Conservation (phyloP, 1,140 invertebrate species). For the Lepidostoma basale region DNA sequence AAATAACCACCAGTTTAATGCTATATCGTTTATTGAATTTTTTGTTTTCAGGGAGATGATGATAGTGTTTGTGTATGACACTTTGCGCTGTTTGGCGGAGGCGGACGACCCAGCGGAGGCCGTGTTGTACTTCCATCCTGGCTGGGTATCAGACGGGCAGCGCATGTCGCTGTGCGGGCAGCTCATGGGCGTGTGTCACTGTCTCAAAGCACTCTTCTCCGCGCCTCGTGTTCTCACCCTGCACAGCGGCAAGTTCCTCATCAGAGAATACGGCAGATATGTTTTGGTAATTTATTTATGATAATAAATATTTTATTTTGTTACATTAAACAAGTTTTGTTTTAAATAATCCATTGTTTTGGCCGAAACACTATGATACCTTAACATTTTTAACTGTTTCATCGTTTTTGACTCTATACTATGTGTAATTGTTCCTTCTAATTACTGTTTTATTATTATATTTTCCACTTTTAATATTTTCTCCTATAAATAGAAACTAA, state of each 20-base stretch:
- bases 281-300: slow-evolving; percentile 79
- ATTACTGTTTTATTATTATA: too few species aligned
- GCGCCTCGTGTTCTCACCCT: slow-evolving; percentile 74
- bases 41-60: slow-evolving; percentile 75
- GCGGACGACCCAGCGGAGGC: slow-evolving; percentile 85
- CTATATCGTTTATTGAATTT: slow-evolving; percentile 32
- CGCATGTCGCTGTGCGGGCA: slow-evolving; percentile 80
- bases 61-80: slow-evolving; percentile 88
- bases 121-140: slow-evolving; percentile 86
- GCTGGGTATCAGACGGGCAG: slow-evolving; percentile 82
- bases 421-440: too few species aligned
- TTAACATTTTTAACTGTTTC: too few species aligned
- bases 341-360: too few species aligned
- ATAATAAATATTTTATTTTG: too few species aligned
- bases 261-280: slow-evolving; percentile 79
- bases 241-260: slow-evolving; percentile 83
- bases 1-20: not conserved
- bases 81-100: slow-evolving; percentile 74
- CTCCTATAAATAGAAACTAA: too few species aligned
- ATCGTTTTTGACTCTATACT: too few species aligned
- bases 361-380: too few species aligned
- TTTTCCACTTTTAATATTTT: too few species aligned
- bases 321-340: too few species aligned
- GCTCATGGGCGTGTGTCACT: slow-evolving; percentile 81
- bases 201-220: slow-evolving; percentile 74